Conservation (phyloP, 2,797 vertebrate genomes). For the Mormyrops boulengeri region DNA sequence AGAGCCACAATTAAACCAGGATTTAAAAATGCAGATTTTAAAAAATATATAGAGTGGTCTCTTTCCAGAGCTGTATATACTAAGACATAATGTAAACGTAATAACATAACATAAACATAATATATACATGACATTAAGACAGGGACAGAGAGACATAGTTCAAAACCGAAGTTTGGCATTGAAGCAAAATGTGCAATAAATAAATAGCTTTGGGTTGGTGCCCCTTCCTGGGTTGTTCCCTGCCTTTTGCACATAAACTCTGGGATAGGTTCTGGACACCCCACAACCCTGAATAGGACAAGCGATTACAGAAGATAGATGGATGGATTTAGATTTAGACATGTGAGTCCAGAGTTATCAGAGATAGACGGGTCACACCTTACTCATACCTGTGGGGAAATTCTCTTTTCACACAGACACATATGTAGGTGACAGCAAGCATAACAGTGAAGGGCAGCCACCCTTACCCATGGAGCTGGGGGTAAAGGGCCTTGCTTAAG, state of each 20-base stretch:
- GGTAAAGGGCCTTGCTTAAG: background rate
- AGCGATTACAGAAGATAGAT: background rate
- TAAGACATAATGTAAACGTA: too few species aligned
- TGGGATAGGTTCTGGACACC: background rate
- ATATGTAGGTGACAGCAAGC: background rate
- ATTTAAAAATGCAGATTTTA: background rate
- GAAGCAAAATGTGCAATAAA: background rate
- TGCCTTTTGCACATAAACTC: background rate
- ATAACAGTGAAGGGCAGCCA: background rate
- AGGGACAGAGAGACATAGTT: background rate
- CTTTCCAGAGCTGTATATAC: background rate
- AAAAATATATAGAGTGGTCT: background rate
- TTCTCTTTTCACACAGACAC: background rate
- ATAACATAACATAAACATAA: too few species aligned
- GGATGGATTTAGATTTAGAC: background rate
- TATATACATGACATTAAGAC: background rate
- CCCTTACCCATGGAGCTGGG: background rate
- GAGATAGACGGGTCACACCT: background rate
- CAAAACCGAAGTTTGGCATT: background rate
- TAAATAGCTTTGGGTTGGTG: background rate
- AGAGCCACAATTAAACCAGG: background rate
- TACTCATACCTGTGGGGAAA: background rate
- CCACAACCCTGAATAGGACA: background rate
- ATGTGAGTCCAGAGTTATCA: background rate
- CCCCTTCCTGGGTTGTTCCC: background rate